A percentile compares a stretch with the other conserved stretches of the same genome.
phyloP scores from a whole-genome alignment of 2,888 invertebrate species.

The Tillus elongatus region DNA sequence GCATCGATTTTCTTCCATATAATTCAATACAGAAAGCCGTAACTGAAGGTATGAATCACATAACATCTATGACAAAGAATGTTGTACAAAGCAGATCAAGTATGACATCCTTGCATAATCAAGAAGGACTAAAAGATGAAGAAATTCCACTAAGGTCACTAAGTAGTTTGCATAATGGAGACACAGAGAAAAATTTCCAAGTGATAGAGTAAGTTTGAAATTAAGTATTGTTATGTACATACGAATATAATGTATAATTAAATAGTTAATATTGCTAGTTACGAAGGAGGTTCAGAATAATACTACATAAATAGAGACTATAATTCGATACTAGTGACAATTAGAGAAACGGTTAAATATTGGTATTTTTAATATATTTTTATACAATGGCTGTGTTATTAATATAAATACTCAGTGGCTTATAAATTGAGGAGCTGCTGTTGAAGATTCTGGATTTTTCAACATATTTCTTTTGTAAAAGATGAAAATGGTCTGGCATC shows the following conservation, averaged over 20 bases:
- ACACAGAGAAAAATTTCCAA: slow-evolving; percentile 58
- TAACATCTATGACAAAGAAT: slow-evolving; percentile 45
- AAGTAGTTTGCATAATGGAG: slow-evolving; percentile 54
- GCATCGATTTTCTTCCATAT: slow-evolving; percentile 49
- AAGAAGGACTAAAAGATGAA: slow-evolving; percentile 42
- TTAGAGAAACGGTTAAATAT: too few species aligned
- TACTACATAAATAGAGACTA: too few species aligned
- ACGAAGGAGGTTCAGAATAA: too few species aligned
- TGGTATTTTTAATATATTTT: too few species aligned
- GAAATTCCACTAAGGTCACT: slow-evolving; percentile 74
- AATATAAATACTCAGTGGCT: too few species aligned
- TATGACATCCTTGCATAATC: slow-evolving; percentile 34
- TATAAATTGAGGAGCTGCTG: too few species aligned
- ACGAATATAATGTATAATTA: too few species aligned
- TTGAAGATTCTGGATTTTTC: too few species aligned
- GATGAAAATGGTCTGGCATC: too few species aligned
- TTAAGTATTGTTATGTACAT: slow-evolving; percentile 6
- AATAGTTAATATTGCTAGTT: not conserved
- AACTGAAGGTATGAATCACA: slow-evolving; percentile 50
- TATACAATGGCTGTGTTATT: too few species aligned
- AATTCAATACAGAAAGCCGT: slow-evolving; percentile 48
- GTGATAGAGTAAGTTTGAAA: slow-evolving; percentile 62
- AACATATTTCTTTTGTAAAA: too few species aligned
- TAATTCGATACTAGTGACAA: too few species aligned
- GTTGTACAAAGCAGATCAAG: slow-evolving; percentile 30